These are phyloP conservation scores for Virgularia gustaviana DNA, from an alignment of 92 coral and sea anemone species.

Conservation along the genomic window DNA sequence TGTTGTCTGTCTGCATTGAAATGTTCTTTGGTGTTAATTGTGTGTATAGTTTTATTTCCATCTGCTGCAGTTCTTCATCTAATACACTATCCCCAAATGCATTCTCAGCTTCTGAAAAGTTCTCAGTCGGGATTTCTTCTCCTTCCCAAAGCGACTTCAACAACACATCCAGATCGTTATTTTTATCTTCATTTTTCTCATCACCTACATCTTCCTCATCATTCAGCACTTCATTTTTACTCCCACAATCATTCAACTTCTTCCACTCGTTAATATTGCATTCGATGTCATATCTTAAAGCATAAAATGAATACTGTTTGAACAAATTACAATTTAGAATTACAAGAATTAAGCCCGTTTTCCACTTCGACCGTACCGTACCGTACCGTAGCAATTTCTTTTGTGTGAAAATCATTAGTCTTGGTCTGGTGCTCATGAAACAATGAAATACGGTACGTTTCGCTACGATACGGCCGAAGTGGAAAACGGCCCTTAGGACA, in stretches of 20 bases:
- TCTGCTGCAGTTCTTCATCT: conserved; percentile 20
- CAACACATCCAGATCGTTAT: conserved; percentile 15
- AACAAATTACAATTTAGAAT: too few species aligned
- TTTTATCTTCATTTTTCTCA: conserved; percentile 17
- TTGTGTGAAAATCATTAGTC: too few species aligned
- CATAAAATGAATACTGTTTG: too few species aligned
- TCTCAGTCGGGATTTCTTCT: background rate
- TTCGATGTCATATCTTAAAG: too few species aligned
- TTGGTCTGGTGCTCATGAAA: too few species aligned
- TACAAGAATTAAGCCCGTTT: too few species aligned
- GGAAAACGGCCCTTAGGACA: too few species aligned
- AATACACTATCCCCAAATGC: conserved; percentile 25
- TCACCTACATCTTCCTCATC: conserved; percentile 15
- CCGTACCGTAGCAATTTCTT: too few species aligned
- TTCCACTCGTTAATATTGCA: conserved; percentile 61
- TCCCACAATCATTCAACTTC: conserved; percentile 45
- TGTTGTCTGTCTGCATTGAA: too few species aligned
- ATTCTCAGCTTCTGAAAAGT: conserved; percentile 1
- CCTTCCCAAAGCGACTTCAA: conserved; percentile 37
- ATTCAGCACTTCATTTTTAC: conserved; percentile 43
- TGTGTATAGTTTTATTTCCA: conserved; percentile 33
- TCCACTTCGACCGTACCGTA: too few species aligned
- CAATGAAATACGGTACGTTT: too few species aligned
- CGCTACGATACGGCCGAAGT: too few species aligned
- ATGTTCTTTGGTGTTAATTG: conserved; percentile 8